Evolutionary conservation across 1,140 invertebrate species (phyloP).

Genomic region (roundworm (Caenorhabditis elegans)): DNA sequence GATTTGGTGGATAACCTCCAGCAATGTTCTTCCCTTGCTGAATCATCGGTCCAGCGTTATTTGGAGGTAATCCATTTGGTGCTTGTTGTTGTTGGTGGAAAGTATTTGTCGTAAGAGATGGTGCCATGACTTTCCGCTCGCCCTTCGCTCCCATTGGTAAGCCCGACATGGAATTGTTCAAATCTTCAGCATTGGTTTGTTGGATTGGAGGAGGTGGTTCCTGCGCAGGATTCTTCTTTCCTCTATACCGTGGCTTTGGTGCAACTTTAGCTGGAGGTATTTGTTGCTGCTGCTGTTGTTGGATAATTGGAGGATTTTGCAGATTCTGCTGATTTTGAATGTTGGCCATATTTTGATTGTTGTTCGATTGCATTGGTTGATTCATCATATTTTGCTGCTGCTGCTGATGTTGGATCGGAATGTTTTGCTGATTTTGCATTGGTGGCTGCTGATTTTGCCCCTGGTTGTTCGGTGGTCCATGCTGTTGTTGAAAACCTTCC

Average conservation of each 20-base stretch:
- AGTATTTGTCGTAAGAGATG: too few relatives aligned
- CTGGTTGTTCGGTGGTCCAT: background rate
- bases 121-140: too few relatives aligned
- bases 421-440: background rate
- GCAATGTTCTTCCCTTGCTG: background rate
- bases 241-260: background rate
- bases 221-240: background rate
- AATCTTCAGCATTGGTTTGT: too few relatives aligned
- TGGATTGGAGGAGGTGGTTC: too few relatives aligned
- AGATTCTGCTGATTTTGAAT: background rate
- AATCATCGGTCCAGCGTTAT: background rate
- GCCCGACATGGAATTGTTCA: too few relatives aligned
- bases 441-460: background rate
- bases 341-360: background rate
- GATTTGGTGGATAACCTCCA: background rate
- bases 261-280: background rate
- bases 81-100: too few relatives aligned
- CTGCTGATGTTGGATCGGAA: background rate
- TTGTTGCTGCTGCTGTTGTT: background rate
- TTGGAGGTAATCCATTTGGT: too few relatives aligned
- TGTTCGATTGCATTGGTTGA: background rate
- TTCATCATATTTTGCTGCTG: background rate
- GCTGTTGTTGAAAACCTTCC: background rate
- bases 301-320: background rate
- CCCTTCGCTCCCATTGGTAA: too few relatives aligned